Conservation (phyloP, 2,888 invertebrate genomes). For the Adineta ricciae region DNA sequence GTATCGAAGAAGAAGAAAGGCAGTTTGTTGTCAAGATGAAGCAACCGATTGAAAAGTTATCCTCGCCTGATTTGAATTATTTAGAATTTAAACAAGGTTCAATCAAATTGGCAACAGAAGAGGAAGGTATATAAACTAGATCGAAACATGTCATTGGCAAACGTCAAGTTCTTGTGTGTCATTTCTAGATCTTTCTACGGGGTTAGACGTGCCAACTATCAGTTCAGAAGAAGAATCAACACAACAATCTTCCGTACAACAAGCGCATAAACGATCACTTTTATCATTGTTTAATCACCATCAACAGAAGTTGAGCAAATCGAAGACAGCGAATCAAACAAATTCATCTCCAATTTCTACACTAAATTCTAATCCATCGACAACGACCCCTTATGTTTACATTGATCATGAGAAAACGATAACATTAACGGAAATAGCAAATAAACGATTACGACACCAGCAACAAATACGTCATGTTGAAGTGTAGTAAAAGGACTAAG, state of each 20-base stretch:
- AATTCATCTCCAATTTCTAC: too few species aligned
- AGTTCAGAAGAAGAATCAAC: not conserved
- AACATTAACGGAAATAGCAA: not conserved
- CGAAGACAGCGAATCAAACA: not conserved
- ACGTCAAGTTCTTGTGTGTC: not conserved
- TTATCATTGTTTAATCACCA: not conserved
- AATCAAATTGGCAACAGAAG: not conserved
- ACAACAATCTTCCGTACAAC: not conserved
- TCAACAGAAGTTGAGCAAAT: not conserved
- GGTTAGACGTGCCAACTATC: not conserved
- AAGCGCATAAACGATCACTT: not conserved
- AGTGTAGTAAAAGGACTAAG: not conserved
- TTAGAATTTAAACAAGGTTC: not conserved
- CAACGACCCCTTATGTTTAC: not conserved
- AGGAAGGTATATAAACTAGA: not conserved
- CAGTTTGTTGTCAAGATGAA: not conserved
- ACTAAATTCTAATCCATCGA: too few species aligned
- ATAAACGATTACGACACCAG: not conserved
- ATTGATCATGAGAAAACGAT: conserved; percentile 20
- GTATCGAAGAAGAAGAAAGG: not conserved
- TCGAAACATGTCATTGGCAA: too few species aligned
- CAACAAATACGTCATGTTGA: not conserved
- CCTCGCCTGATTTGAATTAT: not conserved
- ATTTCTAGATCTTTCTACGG: not conserved
- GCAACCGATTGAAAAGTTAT: not conserved